phyloP scores from a whole-genome alignment of 2,888 invertebrate genomes.

The Cylloceria caligata region DNA sequence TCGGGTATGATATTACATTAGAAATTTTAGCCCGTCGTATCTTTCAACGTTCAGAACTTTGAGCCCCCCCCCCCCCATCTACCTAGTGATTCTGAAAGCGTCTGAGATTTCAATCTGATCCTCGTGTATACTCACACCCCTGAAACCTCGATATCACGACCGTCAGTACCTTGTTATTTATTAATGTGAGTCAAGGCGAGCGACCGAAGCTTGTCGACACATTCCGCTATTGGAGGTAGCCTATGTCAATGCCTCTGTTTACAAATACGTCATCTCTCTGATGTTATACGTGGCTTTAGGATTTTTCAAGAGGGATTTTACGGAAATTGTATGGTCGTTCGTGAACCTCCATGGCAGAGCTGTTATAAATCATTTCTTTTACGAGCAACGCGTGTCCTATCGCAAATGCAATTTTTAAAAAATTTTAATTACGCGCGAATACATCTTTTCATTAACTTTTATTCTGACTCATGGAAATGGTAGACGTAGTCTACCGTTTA shows the following conservation, averaged over 20 bases:
- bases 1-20: too few species aligned
- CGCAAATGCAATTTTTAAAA: background rate
- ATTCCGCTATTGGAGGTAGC: constrained; percentile 28
- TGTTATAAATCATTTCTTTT: background rate
- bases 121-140: too few species aligned
- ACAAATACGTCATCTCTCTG: background rate
- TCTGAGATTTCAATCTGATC: constrained; percentile 4
- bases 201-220: constrained; percentile 46
- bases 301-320: constrained; percentile 20
- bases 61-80: too few species aligned
- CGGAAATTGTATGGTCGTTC: constrained; percentile 10
- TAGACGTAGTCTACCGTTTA: background rate
- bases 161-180: constrained; percentile 48
- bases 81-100: background rate
- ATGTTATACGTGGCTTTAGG: background rate
- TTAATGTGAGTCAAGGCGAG: constrained; percentile 70
- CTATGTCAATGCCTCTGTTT: constrained; percentile 45
- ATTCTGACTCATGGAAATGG: background rate
- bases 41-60: too few species aligned
- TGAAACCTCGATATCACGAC: constrained; percentile 21
- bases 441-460: background rate
- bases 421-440: background rate
- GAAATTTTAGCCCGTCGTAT: too few species aligned
- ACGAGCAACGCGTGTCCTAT: background rate
- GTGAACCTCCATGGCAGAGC: constrained; percentile 13